Conservation (phyloP, 2,888 invertebrate genomes). For the Zonitis immaculata region DNA sequence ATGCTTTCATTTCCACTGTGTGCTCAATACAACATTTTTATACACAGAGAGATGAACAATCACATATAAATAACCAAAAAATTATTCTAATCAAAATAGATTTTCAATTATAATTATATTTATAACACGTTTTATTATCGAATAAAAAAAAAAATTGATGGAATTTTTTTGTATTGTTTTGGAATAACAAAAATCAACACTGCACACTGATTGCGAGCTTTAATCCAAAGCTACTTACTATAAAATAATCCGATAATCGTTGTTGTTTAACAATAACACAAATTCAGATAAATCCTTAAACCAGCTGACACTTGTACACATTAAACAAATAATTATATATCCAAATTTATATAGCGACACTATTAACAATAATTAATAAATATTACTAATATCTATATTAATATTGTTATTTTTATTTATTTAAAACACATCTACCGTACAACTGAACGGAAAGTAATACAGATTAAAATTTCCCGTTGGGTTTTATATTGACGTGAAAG, state of each 20-base stretch:
- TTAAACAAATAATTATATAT: conserved; percentile 18
- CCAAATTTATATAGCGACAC: conserved; percentile 19
- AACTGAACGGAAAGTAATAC: conserved; percentile 46
- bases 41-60: conserved; percentile 37
- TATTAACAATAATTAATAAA: conserved; percentile 13
- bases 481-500: conserved; percentile 51
- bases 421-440: conserved; percentile 16
- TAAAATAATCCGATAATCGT: conserved; percentile 14
- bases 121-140: too few species aligned
- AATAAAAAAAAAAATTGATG: too few species aligned
- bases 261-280: conserved; percentile 5
- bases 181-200: conserved; percentile 3
- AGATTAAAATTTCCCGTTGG: conserved; percentile 47
- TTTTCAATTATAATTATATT: too few species aligned
- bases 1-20: conserved; percentile 51
- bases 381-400: background rate
- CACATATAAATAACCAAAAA: conserved; percentile 6
- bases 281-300: conserved; percentile 23
- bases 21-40: conserved; percentile 46
- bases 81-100: too few species aligned
- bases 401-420: background rate
- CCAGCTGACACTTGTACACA: conserved; percentile 26
- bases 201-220: conserved; percentile 1
- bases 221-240: conserved; percentile 17
- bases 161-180: background rate